Evolutionary conservation across 2,113 vertebrate genomes (phyloP).

Genomic region (Cisticola juncidis): DNA sequence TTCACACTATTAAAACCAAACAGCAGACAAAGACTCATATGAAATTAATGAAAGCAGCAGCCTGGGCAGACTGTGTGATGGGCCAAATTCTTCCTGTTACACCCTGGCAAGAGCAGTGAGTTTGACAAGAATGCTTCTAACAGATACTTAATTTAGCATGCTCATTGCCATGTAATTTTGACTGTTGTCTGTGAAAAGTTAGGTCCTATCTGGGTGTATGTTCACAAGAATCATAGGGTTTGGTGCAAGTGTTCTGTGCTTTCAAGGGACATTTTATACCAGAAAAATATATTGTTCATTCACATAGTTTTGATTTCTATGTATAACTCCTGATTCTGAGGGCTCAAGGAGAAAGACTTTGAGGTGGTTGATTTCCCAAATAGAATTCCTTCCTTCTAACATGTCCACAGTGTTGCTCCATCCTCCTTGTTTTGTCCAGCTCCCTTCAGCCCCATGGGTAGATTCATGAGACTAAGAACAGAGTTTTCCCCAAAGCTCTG

Average conservation of each 20-base stretch:
- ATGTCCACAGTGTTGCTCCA: background rate
- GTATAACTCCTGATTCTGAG: background rate
- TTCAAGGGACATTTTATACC: background rate
- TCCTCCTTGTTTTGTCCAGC: background rate
- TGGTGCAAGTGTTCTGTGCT: background rate
- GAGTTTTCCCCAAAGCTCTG: background rate
- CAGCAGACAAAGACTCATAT: background rate
- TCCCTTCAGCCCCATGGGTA: background rate
- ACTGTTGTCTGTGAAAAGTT: background rate
- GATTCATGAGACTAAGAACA: background rate
- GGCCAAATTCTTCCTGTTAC: conserved; percentile 11
- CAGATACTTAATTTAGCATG: background rate
- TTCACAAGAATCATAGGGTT: background rate
- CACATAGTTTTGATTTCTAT: background rate
- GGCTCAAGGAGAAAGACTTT: background rate
- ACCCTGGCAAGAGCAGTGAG: background rate
- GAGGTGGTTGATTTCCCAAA: background rate
- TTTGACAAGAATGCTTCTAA: background rate
- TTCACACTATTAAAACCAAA: conserved; percentile 39
- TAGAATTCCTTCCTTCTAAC: background rate
- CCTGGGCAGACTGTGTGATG: background rate
- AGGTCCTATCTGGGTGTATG: background rate
- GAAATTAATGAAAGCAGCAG: conserved; percentile 8
- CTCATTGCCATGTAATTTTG: background rate
- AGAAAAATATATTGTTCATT: background rate